Evolutionary conservation across 2,113 vertebrate species (phyloP).

Genomic region (Pomatostomus ruficeps): DNA sequence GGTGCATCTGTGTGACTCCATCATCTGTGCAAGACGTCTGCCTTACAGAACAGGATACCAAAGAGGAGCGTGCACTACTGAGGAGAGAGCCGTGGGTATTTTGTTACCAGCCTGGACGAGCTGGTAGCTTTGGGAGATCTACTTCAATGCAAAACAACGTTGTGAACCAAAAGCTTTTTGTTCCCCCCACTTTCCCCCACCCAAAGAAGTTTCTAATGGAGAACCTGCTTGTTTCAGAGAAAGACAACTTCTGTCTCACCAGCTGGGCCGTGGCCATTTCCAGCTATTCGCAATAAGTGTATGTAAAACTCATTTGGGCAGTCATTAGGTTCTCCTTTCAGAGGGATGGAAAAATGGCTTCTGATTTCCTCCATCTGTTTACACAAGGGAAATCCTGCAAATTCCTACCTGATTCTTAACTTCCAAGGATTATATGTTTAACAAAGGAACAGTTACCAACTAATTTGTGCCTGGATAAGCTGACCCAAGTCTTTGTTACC

Average conservation of each 20-base stretch:
- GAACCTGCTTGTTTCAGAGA: not conserved
- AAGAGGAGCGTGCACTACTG: not conserved
- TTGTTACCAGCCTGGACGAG: not conserved
- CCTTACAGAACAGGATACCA: slow-evolving; percentile 1
- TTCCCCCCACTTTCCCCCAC: not conserved
- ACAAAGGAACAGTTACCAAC: not conserved
- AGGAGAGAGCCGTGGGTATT: not conserved
- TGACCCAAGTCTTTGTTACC: not conserved
- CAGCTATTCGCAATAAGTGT: not conserved
- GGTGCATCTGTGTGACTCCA: slow-evolving; percentile 62
- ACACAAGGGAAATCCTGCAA: slow-evolving; percentile 3
- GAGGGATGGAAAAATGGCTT: not conserved
- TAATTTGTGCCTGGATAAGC: not conserved
- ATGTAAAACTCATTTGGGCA: not conserved
- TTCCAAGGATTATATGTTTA: not conserved
- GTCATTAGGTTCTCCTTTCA: not conserved
- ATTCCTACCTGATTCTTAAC: not conserved
- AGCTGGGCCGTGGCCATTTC: not conserved
- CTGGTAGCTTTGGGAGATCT: not conserved
- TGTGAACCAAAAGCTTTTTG: not conserved
- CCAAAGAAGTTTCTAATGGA: not conserved
- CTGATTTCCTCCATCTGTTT: slow-evolving; percentile 26
- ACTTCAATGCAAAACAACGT: not conserved
- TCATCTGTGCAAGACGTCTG: not conserved
- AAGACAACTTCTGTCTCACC: not conserved